Percentiles rank a stretch among this genome's conserved stretches.
Evolutionary conservation across 2,888 invertebrate genomes (phyloP).

Genomic region (Aethes cnicana): DNA sequence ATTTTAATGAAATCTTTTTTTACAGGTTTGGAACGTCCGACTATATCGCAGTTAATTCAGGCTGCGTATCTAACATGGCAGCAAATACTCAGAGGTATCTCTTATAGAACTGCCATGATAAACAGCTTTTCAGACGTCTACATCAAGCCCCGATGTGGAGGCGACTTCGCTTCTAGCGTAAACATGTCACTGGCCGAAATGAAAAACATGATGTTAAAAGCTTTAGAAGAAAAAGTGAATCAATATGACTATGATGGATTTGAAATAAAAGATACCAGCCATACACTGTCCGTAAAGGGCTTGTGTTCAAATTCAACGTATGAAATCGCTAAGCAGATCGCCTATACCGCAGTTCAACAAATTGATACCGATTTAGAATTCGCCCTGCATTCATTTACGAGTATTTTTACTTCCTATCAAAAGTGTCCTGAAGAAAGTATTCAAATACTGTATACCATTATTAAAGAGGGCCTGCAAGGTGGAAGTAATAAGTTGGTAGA

Average conservation of each 20-base stretch:
- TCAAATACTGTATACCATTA: conserved; percentile 41
- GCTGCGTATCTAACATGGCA: conserved; percentile 85
- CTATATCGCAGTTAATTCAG: conserved; percentile 85
- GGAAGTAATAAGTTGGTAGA: conserved; percentile 33
- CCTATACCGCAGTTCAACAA: conserved; percentile 60
- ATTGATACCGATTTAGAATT: conserved; percentile 31
- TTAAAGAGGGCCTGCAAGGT: conserved; percentile 40
- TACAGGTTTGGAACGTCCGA: conserved; percentile 83
- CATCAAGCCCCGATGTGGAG: conserved; percentile 77
- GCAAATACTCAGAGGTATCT: conserved; percentile 84
- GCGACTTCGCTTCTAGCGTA: conserved; percentile 57
- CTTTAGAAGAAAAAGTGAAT: conserved; percentile 47
- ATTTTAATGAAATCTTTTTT: conserved; percentile 33
- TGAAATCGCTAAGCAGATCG: conserved; percentile 81
- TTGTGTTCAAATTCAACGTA: conserved; percentile 76
- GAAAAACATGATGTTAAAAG: conserved; percentile 71
- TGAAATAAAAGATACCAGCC: conserved; percentile 40
- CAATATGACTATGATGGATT: conserved; percentile 33
- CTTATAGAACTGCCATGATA: conserved; percentile 77
- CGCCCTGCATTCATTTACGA: conserved; percentile 42
- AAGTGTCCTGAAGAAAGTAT: conserved; percentile 50
- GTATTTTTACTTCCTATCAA: conserved; percentile 55
- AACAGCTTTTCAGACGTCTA: conserved; percentile 86
- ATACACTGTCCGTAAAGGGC: conserved; percentile 66
- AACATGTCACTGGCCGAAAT: conserved; percentile 73